These are phyloP conservation scores for Drosophila eugracilis DNA, from an alignment of 1,140 invertebrate species.

Conservation along the genomic window DNA sequence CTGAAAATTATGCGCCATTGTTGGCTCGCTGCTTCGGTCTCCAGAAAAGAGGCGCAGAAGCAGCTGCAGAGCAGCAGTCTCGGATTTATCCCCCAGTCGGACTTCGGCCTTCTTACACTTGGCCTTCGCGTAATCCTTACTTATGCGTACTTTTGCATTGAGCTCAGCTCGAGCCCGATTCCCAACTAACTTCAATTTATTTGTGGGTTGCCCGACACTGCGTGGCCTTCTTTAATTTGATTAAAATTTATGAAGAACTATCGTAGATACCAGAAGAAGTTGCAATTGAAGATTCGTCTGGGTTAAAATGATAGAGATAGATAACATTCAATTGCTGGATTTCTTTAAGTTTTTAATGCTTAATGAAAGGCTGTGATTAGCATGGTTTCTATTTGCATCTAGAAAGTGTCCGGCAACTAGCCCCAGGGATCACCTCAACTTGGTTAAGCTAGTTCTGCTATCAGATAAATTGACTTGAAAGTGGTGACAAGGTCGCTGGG, in stretches of 20 bases:
- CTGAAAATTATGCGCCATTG: constrained; percentile 79
- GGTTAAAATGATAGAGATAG: background rate
- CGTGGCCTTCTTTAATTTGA: constrained; percentile 75
- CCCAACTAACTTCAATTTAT: constrained; percentile 64
- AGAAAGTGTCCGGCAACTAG: too few species aligned
- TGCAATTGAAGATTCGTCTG: constrained; percentile 6
- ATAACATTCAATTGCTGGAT: too few species aligned
- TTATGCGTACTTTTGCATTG: constrained; percentile 64
- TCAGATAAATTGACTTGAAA: constrained; percentile 23
- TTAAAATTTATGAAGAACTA: constrained; percentile 79
- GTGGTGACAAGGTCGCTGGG: constrained; percentile 76
- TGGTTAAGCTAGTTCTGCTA: constrained; percentile 10
- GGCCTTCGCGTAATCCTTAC: constrained; percentile 70
- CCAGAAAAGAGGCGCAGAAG: constrained; percentile 16
- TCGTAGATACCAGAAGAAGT: background rate
- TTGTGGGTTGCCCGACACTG: constrained; percentile 47
- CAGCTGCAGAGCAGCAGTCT: constrained; percentile 1
- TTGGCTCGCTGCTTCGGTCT: constrained; percentile 41
- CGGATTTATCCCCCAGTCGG: constrained; percentile 30
- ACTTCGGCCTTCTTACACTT: background rate
- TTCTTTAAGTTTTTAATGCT: too few species aligned
- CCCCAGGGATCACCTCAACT: too few species aligned
- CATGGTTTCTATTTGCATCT: background rate
- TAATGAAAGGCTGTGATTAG: too few species aligned
- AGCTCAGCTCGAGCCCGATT: background rate